These are phyloP conservation scores for Macrosoma leucophasiata DNA, from an alignment of 2,888 invertebrate genomes.

Conservation along the genomic window DNA sequence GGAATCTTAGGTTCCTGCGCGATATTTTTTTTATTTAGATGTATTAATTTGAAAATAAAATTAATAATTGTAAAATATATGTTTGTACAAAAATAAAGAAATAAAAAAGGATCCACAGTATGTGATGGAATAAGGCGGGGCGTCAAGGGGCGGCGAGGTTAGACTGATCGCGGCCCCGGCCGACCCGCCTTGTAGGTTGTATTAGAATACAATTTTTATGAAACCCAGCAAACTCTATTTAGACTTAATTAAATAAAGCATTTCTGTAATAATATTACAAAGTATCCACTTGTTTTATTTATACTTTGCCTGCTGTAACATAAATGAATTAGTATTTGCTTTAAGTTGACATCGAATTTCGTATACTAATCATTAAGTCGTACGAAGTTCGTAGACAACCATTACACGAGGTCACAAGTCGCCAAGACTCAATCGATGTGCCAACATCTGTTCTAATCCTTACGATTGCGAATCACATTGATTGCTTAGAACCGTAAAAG, in stretches of 20 bases:
- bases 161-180: slow-evolving; percentile 49
- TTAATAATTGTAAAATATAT: slow-evolving; percentile 41
- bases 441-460: no score
- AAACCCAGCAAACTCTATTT: slow-evolving; percentile 78
- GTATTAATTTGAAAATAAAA: slow-evolving; percentile 71
- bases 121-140: slow-evolving; percentile 65
- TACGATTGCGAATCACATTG: no score
- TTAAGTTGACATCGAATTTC: no score
- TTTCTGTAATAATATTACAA: slow-evolving; percentile 80
- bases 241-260: slow-evolving; percentile 81
- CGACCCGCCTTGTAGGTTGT: slow-evolving; percentile 67
- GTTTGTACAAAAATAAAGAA: slow-evolving; percentile 76
- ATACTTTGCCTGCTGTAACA: no score
- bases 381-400: no score
- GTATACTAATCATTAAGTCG: no score
- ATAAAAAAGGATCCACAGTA: slow-evolving; percentile 72
- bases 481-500: no score
- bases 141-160: slow-evolving; percentile 51
- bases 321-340: no score
- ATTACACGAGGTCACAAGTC: no score
- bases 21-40: slow-evolving; percentile 75
- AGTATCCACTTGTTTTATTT: slow-evolving; percentile 56
- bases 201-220: slow-evolving; percentile 73
- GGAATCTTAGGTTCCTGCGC: slow-evolving; percentile 74
- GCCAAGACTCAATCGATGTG: no score